Conservation (phyloP, 2,797 vertebrate species). For the Gallirallus australis region DNA sequence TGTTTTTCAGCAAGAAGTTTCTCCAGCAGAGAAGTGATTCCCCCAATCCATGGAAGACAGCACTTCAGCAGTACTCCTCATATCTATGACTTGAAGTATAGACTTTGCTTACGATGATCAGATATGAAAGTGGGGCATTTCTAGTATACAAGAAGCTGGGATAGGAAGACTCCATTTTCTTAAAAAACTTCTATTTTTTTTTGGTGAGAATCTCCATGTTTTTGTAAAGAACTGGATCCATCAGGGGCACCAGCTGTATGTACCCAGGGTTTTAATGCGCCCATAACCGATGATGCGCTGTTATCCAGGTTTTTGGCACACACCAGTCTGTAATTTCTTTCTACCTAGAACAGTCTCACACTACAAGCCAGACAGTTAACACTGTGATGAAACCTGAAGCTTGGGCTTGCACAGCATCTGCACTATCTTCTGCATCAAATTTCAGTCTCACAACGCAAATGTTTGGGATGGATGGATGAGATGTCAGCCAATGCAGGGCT, state of each 20-base stretch:
- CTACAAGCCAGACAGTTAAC: background rate
- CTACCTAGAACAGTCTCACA: rapidly evolving
- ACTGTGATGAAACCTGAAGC: background rate
- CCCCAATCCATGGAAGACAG: background rate
- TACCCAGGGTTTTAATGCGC: background rate
- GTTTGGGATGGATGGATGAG: background rate
- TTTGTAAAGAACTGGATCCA: background rate
- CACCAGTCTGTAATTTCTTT: background rate
- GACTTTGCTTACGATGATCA: background rate
- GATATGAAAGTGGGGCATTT: background rate
- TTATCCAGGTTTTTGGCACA: background rate
- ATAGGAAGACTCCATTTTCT: background rate
- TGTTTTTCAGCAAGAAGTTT: background rate
- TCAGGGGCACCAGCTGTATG: background rate
- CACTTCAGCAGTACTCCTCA: background rate
- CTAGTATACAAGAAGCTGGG: background rate
- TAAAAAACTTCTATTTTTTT: background rate
- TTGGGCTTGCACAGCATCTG: background rate
- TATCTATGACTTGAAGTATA: background rate
- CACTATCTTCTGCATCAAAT: background rate
- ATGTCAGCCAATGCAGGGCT: background rate
- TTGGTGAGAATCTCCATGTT: background rate
- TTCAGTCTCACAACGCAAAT: background rate
- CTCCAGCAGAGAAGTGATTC: background rate
- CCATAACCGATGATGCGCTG: background rate